Evolutionary conservation across 2,113 vertebrate genomes (phyloP), one percentile per base, ranked within the genome.

Genomic region (Antigone vipio): DNA sequence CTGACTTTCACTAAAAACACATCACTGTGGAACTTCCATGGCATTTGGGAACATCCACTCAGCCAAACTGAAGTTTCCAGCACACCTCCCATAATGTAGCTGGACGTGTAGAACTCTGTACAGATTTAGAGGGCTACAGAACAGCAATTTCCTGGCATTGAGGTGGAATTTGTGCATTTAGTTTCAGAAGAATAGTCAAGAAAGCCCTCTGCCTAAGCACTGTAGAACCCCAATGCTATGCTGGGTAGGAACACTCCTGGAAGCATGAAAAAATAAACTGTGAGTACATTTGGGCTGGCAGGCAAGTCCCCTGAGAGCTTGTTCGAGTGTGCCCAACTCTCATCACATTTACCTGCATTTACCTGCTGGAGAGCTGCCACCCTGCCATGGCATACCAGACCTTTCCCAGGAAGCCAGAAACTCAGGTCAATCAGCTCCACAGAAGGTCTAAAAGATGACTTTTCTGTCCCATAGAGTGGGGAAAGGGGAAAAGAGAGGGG

Each of bases 361-460:
- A 34, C 21, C 53, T 77, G 62, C 66, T 29, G 59, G 23, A 55
- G 64, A 40, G 11, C 27, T 24, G 26, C 20, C 7, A 9, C 49
- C 19, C 47, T 64, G 40, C 87, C 69, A n/a, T 21, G 47, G 18
- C 58, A 44, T 4, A 19, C 6, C 62, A 53, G 44, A 10, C 30
- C 32, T 80, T 22, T 7, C 29, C 45, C 44, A 69, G 49, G 38
- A 64, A 84, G 34, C 15, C 49, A 66, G 47, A 69, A 88, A 30
- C 13, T 56, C 4, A 0, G 49, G 58, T 26, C 23, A 50, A 5
- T 34, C 49, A 3, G 0, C 40, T 66, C 45, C 64, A 52, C 23
- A 17, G 32, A 50, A 72, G 5, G 9, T 22, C 60, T 32, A 17
- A 85, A 50, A 7, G 6, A 12, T 6, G n/a, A 40, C 3, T 23